Conservation (phyloP, 1,140 invertebrate species). For the Neodiprion lecontei region DNA sequence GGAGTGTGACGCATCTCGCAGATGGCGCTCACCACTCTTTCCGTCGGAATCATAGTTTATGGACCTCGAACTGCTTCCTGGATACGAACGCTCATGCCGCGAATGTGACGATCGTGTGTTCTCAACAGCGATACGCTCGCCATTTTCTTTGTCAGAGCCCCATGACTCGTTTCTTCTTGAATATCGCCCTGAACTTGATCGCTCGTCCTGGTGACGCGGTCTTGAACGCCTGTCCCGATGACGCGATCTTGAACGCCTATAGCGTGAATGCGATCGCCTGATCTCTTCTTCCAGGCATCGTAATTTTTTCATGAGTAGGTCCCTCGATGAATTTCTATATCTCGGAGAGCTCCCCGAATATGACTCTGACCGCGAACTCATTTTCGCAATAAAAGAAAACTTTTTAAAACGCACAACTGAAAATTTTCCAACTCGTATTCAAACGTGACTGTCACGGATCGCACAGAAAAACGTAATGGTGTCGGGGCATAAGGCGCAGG, state of each 20-base stretch:
- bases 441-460: conserved; percentile 21
- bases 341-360: not conserved
- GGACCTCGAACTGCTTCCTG: conserved; percentile 17
- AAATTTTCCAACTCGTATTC: conserved; percentile 20
- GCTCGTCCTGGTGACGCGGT: conserved; percentile 16
- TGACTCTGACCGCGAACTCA: not conserved
- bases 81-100: conserved; percentile 1
- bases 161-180: conserved; percentile 4
- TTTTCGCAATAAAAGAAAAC: conserved; percentile 11
- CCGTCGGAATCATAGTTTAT: conserved; percentile 17
- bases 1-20: conserved; percentile 22
- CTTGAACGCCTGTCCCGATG: conserved; percentile 13
- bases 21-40: conserved; percentile 22
- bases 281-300: not conserved
- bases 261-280: not conserved
- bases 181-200: conserved; percentile 6
- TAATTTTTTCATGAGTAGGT: not conserved
- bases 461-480: conserved; percentile 28
- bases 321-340: not conserved
- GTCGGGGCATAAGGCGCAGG: conserved; percentile 18
- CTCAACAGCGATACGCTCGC: conserved; percentile 21
- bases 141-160: conserved; percentile 17
- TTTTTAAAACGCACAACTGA: conserved; percentile 6
- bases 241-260: not conserved
- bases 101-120: conserved; percentile 23